Evolutionary conservation across 2,113 vertebrate species (phyloP).

Genomic region (Chelonoidis abingdonii): DNA sequence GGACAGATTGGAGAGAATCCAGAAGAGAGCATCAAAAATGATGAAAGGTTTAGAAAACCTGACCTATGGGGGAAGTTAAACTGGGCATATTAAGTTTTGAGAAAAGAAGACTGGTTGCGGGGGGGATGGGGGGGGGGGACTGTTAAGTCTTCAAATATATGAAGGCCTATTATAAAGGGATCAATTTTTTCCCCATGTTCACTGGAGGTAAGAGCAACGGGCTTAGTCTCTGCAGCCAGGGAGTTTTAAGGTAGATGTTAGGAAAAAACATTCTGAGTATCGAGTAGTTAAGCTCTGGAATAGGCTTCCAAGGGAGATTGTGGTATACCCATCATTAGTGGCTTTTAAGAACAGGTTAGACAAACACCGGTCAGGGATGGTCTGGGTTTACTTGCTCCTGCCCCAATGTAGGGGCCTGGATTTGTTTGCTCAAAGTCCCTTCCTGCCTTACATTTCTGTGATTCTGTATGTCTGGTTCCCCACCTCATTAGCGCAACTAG

Average conservation of each 20-base stretch:
- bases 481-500: rapidly evolving
- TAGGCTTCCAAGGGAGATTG: neutral
- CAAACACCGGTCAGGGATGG: neutral
- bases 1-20: neutral
- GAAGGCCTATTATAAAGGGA: neutral
- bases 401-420: neutral
- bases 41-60: neutral
- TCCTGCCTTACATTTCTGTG: neutral
- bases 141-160: neutral
- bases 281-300: neutral
- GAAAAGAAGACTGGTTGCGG: neutral
- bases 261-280: neutral
- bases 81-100: neutral
- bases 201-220: neutral
- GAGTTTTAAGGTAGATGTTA: neutral
- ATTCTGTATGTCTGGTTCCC: neutral
- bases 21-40: neutral
- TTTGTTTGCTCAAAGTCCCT: neutral
- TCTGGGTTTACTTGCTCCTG: neutral
- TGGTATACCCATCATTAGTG: neutral
- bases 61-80: neutral
- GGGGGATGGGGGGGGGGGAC: neutral
- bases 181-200: neutral
- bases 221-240: neutral
- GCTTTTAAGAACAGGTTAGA: neutral